Evolutionary conservation across 2,113 vertebrate genomes (phyloP), one percentile per base, ranked within the genome.

Genomic region (Empidonax traillii): DNA sequence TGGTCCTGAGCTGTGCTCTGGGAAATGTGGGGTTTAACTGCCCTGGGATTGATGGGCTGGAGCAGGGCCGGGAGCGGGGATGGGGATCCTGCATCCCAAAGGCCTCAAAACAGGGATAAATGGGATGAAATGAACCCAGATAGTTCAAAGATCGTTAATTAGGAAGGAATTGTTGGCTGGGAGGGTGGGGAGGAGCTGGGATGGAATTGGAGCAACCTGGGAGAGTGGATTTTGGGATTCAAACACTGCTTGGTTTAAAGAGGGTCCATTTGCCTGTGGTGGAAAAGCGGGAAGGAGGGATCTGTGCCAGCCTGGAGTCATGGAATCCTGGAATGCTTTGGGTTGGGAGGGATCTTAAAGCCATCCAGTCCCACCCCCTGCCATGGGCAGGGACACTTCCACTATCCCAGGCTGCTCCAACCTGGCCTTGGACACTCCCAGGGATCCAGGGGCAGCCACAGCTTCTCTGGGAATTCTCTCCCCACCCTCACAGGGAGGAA

Each of bases 111-210:
- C 17, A 4, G 27, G 44, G 72, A 51, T 15, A 20, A 51, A 59
- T 5, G 22, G 44, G 19, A 43, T 44, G 68, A 66, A 46, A 33
- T 2, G 23, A 24, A 8, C 4, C 4, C 0, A 37, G 63, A 3
- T 0, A 1, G 39, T 13, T 28, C 65, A 1, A 24, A 30, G 5
- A 10, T 20, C 10, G 1, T 20, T 0, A 2, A 5, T 33, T 28
- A 1, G 41, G 65, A 17, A 78, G n/a, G 74, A 55, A 55, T 62
- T 78, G 12, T 0, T 16, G 28, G 4, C 5, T 68, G 31, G 0
- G 31, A 8, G 25, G 27, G 25, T 7, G 35, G 12, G 4, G 35
- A 51, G 17, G 25, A 6, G 1, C 16, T 21, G 44, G 72, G 3
- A 8, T 49, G 52, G 43, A 30, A 49, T 74, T 41, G 56, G 56